Percentiles rank a stretch among this genome's conserved stretches.
Conservation (phyloP, 2,113 vertebrate genomes). For the Siphamia tubifer region DNA sequence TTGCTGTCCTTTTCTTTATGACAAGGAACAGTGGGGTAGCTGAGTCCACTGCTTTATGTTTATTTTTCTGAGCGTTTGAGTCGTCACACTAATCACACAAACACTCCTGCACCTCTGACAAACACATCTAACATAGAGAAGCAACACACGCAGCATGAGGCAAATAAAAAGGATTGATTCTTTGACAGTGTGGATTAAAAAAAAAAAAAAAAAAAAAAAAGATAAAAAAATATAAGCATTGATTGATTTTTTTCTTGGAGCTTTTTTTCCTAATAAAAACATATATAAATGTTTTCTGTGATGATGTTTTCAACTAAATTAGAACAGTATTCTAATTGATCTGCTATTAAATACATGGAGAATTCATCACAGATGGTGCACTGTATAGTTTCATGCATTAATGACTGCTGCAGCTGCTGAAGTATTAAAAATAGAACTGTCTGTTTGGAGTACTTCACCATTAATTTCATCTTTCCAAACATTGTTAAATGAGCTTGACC, state of each 20-base stretch:
- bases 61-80: not conserved
- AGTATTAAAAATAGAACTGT: not conserved
- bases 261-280: too few relatives aligned
- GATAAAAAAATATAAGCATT: not conserved
- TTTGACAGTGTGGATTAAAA: slow-evolving; percentile 11
- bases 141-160: slow-evolving; percentile 13
- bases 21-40: slow-evolving; percentile 18
- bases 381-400: not conserved
- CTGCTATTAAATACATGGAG: slow-evolving; percentile 12
- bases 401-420: not conserved
- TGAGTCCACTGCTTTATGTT: not conserved
- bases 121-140: not conserved
- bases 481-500: not conserved
- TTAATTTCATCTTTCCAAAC: not conserved
- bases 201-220: not conserved
- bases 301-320: slow-evolving; percentile 14
- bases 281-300: too few relatives aligned
- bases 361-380: not conserved
- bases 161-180: slow-evolving; percentile 40
- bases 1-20: slow-evolving; percentile 27
- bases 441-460: not conserved
- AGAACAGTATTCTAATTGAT: not conserved
- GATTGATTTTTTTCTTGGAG: slow-evolving; percentile 15
- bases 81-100: slow-evolving; percentile 22
- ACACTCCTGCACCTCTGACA: not conserved